Conservation (phyloP, 2,797 vertebrate species). For the Manis javanica region DNA sequence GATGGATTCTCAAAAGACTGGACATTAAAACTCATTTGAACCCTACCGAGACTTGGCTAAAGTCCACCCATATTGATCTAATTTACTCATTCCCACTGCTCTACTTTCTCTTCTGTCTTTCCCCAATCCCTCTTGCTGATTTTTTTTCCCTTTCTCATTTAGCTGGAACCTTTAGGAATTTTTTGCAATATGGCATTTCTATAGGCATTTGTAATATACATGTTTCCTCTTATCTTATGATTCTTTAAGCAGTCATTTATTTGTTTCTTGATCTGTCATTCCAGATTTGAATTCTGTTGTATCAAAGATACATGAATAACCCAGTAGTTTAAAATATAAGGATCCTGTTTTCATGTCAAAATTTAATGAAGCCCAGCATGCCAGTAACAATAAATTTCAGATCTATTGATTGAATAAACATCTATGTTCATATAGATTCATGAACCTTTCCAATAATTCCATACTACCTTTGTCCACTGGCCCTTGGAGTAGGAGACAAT, state of each 20-base stretch:
- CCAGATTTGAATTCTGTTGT: conserved; percentile 27
- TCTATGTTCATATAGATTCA: not conserved
- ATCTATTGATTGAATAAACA: not conserved
- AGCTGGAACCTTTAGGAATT: not conserved
- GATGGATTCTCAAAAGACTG: not conserved
- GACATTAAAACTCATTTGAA: not conserved
- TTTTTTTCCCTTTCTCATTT: not conserved
- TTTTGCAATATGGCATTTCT: conserved; percentile 12
- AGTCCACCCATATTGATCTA: not conserved
- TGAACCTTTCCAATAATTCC: not conserved
- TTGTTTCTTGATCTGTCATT: conserved; percentile 20
- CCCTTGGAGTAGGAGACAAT: not conserved
- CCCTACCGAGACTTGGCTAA: not conserved
- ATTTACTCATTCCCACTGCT: not conserved
- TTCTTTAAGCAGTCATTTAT: conserved; percentile 11
- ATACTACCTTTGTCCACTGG: accelerated
- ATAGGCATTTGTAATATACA: not conserved
- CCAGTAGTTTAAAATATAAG: conserved; percentile 3
- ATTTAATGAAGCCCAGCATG: not conserved
- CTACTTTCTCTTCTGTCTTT: not conserved
- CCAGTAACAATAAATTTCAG: not conserved
- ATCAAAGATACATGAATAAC: not conserved
- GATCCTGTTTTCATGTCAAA: not conserved
- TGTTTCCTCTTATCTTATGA: not conserved
- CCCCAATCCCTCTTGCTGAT: not conserved